These are phyloP conservation scores for Arvicanthis niloticus DNA, from an alignment of 2,113 vertebrate genomes.

Conservation along the genomic window DNA sequence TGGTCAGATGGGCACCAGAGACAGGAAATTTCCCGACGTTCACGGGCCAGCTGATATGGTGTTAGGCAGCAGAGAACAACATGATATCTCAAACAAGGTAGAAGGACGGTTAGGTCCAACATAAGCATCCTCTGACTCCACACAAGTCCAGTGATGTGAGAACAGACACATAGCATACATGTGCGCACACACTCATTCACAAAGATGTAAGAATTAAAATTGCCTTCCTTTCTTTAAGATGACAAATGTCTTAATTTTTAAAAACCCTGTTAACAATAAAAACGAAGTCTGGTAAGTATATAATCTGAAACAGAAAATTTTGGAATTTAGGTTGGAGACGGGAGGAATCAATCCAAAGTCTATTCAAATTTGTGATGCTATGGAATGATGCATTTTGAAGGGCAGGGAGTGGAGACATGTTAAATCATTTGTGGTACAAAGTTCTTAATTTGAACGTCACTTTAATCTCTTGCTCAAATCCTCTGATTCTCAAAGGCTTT, in stretches of 20 bases:
- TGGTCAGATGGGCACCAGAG: not conserved
- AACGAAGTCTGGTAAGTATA: conserved; percentile 38
- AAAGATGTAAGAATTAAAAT: not conserved
- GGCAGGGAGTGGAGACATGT: conserved; percentile 28
- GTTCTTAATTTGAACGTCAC: conserved; percentile 53
- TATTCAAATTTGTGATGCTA: not conserved
- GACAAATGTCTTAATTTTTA: not conserved
- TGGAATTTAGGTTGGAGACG: not conserved
- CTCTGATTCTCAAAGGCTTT: conserved; percentile 49
- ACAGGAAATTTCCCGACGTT: not conserved
- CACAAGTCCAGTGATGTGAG: not conserved
- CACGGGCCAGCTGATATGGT: not conserved
- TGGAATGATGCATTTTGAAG: conserved; percentile 28
- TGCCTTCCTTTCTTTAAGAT: conserved; percentile 29
- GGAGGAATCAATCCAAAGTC: not conserved
- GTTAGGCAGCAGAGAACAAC: not conserved
- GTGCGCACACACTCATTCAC: not conserved
- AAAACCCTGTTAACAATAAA: not conserved
- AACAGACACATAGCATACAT: not conserved
- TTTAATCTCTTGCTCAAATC: conserved; percentile 49
- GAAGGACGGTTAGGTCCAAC: not conserved
- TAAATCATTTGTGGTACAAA: conserved; percentile 33
- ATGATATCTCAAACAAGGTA: not conserved
- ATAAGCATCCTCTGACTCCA: not conserved
- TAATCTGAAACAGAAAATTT: conserved; percentile 48